A percentile compares a stretch with the other conserved stretches of the same genome.
These are phyloP conservation scores for Pantelozetes paolii DNA, from an alignment of 2,888 invertebrate species.

Conservation along the genomic window DNA sequence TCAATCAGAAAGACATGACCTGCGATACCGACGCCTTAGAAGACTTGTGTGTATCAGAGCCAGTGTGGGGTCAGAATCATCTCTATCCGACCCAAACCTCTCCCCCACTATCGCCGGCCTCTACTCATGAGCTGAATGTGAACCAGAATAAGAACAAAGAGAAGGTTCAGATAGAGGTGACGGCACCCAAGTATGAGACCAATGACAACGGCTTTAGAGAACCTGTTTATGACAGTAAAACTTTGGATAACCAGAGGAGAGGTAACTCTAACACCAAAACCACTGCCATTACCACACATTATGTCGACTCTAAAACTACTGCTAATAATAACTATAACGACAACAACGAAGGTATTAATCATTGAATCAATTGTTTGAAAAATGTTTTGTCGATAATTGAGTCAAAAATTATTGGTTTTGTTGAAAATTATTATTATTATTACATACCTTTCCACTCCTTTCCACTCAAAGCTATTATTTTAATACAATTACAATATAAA, in stretches of 20 bases:
- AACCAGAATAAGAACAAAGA: neutral
- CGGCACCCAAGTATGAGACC: constrained; percentile 30
- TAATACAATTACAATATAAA: too few relatives aligned
- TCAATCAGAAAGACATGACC: constrained; percentile 47
- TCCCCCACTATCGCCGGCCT: neutral
- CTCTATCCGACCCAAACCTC: neutral
- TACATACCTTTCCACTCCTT: too few relatives aligned
- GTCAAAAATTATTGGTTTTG: neutral
- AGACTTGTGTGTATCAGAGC: constrained; percentile 5
- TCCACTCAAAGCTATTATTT: too few relatives aligned
- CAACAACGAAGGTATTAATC: neutral
- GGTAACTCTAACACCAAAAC: neutral
- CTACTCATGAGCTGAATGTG: neutral
- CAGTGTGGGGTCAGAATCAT: constrained; percentile 4
- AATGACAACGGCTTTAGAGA: constrained; percentile 28
- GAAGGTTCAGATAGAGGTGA: constrained; percentile 2
- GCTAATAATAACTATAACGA: neutral
- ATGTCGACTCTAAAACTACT: neutral
- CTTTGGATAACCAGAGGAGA: neutral
- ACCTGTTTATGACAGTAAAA: constrained; percentile 21
- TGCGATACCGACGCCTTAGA: constrained; percentile 44
- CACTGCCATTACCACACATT: neutral
- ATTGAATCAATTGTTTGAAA: neutral
- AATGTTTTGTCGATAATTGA: neutral
- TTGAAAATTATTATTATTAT: too few relatives aligned